Base-by-base conservation (phyloP, 2,888 invertebrate genomes). In the Polymixis flavicincta region DNA sequence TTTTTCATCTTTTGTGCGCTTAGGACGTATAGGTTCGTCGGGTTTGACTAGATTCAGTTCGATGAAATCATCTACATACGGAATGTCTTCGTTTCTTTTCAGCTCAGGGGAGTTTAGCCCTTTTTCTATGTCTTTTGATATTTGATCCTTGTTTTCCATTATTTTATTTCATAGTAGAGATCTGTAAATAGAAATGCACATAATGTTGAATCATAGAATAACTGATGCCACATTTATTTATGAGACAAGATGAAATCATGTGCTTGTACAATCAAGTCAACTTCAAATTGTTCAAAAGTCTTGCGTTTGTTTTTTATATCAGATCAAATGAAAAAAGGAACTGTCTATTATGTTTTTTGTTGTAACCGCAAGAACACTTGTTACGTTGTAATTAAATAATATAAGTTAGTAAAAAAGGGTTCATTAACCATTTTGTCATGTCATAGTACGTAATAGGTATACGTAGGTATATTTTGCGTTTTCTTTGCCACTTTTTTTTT, bases 61-160 rank as follows among this genome's bases (percentile, higher is more conserved):
- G 1, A 93, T 89, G 50, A 85, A 85, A 55, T 96, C 96, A 82
- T 96, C 96, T 8, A 86, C 94, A 69, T 89, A 95, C 14, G 94
- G 94, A 61, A 94, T 94, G 57, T 92, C 90, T 52, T 89, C 82
- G 63, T 89, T 89, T 74, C 75, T 75, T 80, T 80, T 85, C 25
- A 94, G 85, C 90, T 95, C 95, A 28, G 93, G 93, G 5, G 96
- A 95, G 74, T 94, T 96, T 6, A 96, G 91, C n/a, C 94, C 94
- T 91, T 92, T 92, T 78, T 93, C 92, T 71, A 93, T 91, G 78
- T 90, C 92, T 90, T 85, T 83, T 82, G 87, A 81, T 76, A 84
- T 78, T 84, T 88, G 82, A 70, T 83, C 81, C 83, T 88, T 88
- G 77, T 78, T 83, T 84, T 92, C 94, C 94, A 94, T 93, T 90